Evolutionary conservation across 92 coral and sea anemone genomes (phyloP).

Genomic region (Zoanthus sociatus): DNA sequence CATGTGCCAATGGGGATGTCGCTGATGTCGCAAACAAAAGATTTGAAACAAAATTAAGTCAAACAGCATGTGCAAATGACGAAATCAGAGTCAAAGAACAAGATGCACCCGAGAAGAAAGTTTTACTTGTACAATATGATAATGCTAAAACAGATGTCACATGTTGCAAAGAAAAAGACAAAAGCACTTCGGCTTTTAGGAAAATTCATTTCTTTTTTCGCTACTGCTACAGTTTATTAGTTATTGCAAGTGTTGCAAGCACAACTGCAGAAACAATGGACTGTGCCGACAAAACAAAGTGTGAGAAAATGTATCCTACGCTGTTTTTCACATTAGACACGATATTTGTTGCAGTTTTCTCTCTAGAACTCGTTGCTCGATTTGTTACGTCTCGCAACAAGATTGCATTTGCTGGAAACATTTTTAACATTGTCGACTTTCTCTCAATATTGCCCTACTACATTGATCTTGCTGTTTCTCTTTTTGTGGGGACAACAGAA

Average conservation of each 20-base stretch:
- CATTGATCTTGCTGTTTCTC: conserved; percentile 56
- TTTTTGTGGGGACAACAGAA: conserved; percentile 58
- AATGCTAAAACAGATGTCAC: not conserved
- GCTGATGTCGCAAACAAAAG: not conserved
- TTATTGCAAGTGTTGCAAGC: conserved; percentile 77
- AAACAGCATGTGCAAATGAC: not conserved
- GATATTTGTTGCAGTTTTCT: conserved; percentile 77
- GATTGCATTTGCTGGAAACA: conserved; percentile 58
- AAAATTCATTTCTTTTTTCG: conserved; percentile 5
- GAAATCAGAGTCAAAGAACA: not conserved
- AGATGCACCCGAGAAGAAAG: not conserved
- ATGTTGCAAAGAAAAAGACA: not conserved
- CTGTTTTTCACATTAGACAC: conserved; percentile 72
- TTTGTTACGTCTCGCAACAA: conserved; percentile 63
- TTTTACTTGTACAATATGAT: not conserved
- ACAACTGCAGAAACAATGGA: conserved; percentile 84
- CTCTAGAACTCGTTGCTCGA: conserved; percentile 73
- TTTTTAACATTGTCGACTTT: conserved; percentile 76
- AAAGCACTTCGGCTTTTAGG: not conserved
- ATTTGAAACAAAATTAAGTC: not conserved
- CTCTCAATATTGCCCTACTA: conserved; percentile 83
- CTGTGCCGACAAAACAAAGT: conserved; percentile 64
- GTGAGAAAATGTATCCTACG: conserved; percentile 48
- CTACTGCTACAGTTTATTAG: conserved; percentile 70
- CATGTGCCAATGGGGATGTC: not conserved